Conservation (phyloP, 2,888 invertebrate species). For the Hermaeophaga mercurialis region DNA sequence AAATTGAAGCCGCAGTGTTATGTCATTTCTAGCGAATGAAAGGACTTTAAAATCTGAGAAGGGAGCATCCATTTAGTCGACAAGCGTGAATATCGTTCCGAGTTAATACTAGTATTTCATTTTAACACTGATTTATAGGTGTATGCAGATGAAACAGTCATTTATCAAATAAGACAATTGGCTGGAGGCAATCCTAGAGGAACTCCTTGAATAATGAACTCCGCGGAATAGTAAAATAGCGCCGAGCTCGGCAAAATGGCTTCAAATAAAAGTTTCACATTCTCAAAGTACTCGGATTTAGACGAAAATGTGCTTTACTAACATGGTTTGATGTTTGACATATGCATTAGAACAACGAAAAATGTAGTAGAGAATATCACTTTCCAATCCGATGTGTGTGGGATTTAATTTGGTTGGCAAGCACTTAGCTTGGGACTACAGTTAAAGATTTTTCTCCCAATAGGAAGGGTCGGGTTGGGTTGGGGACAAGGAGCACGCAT, state of each 20-base stretch:
- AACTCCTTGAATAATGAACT: constrained; percentile 24
- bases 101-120: constrained; percentile 10
- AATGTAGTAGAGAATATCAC: no score
- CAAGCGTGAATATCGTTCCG: constrained; percentile 6
- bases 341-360: no score
- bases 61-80: constrained; percentile 7
- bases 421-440: no score
- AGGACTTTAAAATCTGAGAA: constrained; percentile 1
- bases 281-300: no score
- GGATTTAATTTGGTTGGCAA: no score
- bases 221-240: constrained; percentile 10
- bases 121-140: constrained; percentile 25
- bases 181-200: constrained; percentile 12
- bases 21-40: neutral
- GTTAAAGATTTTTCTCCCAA: no score
- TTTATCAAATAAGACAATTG: constrained; percentile 29
- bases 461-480: no score
- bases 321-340: no score
- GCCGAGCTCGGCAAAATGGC: neutral
- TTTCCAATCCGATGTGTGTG: no score
- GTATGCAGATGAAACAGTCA: constrained; percentile 26
- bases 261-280: neutral
- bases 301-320: no score
- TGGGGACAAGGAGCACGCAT: no score
- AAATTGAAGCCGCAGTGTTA: neutral